Percentiles rank a stretch among this genome's conserved stretches.
Evolutionary conservation across 2,797 vertebrate genomes (phyloP).

Genomic region (Diglossa cyanea): DNA sequence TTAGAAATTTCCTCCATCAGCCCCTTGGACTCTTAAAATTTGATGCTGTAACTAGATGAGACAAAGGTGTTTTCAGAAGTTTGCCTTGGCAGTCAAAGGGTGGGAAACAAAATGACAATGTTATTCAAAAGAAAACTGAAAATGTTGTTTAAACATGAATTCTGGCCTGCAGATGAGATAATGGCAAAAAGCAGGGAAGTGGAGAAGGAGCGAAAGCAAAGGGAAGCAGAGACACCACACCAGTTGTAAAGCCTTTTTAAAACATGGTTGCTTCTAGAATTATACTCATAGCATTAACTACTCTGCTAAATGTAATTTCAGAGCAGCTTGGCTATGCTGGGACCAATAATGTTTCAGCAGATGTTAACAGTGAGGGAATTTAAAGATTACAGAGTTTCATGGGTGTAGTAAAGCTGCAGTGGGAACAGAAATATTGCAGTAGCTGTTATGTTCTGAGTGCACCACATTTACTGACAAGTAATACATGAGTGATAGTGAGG

Average conservation of each 20-base stretch:
- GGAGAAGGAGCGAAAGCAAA: background rate
- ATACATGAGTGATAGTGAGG: slow-evolving; percentile 81
- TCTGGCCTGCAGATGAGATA: background rate
- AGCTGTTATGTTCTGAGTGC: slow-evolving; percentile 83
- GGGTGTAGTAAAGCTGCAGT: slow-evolving; percentile 91
- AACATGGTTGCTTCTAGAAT: slow-evolving; percentile 77
- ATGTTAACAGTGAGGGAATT: slow-evolving; percentile 97
- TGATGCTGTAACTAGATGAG: background rate
- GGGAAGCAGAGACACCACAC: background rate
- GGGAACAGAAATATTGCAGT: slow-evolving; percentile 86
- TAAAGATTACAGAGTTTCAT: slow-evolving; percentile 93
- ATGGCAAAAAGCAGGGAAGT: background rate
- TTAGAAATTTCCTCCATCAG: slow-evolving; percentile 23
- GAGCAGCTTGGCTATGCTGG: slow-evolving; percentile 85
- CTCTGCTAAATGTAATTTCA: slow-evolving; percentile 83
- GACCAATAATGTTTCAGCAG: slow-evolving; percentile 96
- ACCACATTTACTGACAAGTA: slow-evolving; percentile 81
- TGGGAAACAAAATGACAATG: background rate
- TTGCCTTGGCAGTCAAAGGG: background rate
- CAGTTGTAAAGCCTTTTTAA: slow-evolving; percentile 68
- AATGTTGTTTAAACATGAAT: background rate
- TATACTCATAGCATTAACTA: slow-evolving; percentile 83
- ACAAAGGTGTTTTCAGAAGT: background rate
- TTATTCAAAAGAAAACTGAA: background rate
- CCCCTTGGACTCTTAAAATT: background rate